Evolutionary conservation across 64 coral and sea anemone species (phyloP), one percentile per base, ranked within the genome.

Genomic region (Platygyra sinensis): DNA sequence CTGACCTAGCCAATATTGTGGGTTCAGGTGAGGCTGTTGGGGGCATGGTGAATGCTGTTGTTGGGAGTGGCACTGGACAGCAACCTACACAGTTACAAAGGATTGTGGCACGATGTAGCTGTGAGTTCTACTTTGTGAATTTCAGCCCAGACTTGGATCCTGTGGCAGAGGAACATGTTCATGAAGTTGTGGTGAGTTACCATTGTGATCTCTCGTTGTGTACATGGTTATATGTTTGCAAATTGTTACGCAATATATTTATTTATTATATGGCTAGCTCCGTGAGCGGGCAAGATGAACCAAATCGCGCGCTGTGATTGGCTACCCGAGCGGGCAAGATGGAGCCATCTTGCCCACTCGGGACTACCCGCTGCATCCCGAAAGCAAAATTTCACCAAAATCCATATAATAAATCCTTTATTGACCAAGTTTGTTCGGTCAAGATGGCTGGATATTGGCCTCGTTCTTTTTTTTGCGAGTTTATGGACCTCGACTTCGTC

Each of bases 21-120:
- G 94, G 94, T 24, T 93, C 97, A 76, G 97, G 97, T 50, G 97
- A 99, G 50, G 88, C 94, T 59, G 90, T 99, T 42, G 97, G 97
- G 4, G 91, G 94, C 16, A 86, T 99, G 28, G 92, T 99, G 14
- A 93, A 74, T 73, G 82, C 86, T 39, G 63, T 88, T 60, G 87
- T 98, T 7, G 88, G 81, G 10, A 24, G 83, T 82, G 91, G 87
- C 0, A 64, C 94, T 38, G 92, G 63, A 27, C 88, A 97, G 74
- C 91, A 97, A 24, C 74, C 90, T 27, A 92, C 91, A 2, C 94
- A 99, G 64, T 79, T 99, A 55, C 97, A 99, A 73, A 84, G 97
- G 12, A 99, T 99, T 80, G 97, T 99, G 0, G 91, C 97, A 16
- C 88, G 94, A 13, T 96, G 97, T 71, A 89, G 94, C 33, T 99